Evolutionary conservation across 2,888 invertebrate genomes (phyloP).

Genomic region (Clanis bilineata): DNA sequence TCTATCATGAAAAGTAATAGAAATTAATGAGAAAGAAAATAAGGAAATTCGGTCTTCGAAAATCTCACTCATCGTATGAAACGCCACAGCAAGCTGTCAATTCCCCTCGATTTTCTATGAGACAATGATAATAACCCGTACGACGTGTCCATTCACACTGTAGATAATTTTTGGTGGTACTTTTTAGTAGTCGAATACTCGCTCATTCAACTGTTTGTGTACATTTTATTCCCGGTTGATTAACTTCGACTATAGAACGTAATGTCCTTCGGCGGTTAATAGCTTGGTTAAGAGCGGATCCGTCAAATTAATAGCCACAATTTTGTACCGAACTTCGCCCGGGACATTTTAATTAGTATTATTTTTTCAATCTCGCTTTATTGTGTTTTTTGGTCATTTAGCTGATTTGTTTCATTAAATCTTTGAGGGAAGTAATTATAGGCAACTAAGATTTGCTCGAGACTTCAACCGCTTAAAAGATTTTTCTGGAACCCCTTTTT

Average conservation of each 20-base stretch:
- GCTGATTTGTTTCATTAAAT: background rate
- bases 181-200: no score
- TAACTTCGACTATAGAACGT: background rate
- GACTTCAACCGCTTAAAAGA: background rate
- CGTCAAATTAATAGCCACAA: conserved; percentile 11
- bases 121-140: no score
- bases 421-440: background rate
- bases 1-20: no score
- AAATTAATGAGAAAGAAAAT: no score
- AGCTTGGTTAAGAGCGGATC: background rate
- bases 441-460: background rate
- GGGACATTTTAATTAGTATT: background rate
- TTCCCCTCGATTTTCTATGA: no score
- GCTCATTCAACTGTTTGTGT: background rate
- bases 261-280: conserved; percentile 5
- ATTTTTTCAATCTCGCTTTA: conserved; percentile 7
- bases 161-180: no score
- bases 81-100: no score
- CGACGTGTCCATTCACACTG: background rate
- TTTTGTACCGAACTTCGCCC: background rate
- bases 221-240: background rate
- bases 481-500: no score
- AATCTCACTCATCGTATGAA: no score
- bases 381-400: background rate
- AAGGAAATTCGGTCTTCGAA: no score